These are phyloP conservation scores for Pteronura brasiliensis DNA, from an alignment of 2,113 vertebrate genomes.

Conservation along the genomic window DNA sequence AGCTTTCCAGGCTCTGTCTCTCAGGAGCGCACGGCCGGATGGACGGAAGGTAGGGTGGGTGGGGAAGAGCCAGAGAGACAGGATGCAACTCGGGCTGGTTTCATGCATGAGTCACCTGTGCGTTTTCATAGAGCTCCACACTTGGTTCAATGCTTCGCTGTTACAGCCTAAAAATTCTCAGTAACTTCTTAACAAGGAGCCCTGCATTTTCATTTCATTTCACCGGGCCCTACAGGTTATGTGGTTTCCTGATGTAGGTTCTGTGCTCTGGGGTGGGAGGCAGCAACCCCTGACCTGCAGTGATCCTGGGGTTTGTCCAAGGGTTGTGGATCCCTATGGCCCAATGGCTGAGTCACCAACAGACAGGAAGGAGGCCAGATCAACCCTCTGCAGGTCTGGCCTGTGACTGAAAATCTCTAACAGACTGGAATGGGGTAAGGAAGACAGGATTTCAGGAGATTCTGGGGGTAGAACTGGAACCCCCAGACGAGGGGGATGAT, in stretches of 20 bases:
- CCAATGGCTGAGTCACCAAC: conserved; percentile 10
- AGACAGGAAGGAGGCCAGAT: conserved; percentile 32
- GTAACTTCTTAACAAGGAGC: not conserved
- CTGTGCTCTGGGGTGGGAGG: not conserved
- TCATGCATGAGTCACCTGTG: not conserved
- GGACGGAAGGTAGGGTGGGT: not conserved
- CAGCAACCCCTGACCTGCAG: not conserved
- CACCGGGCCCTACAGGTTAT: not conserved
- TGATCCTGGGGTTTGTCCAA: conserved; percentile 21
- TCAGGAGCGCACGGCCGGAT: rapidly evolving
- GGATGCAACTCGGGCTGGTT: not conserved
- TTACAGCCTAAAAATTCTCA: conserved; percentile 5
- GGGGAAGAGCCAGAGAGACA: not conserved
- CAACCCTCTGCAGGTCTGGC: not conserved
- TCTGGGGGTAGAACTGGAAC: not conserved
- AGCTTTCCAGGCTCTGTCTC: not conserved
- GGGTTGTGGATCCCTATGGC: not conserved
- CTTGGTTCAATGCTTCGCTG: not conserved
- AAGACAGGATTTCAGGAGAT: not conserved
- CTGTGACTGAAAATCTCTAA: not conserved
- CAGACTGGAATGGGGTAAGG: not conserved
- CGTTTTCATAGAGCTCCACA: not conserved
- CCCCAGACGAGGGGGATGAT: not conserved
- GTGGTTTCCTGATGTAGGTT: not conserved
- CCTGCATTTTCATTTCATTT: not conserved